Percentiles rank a stretch among this genome's conserved stretches.
Conservation (phyloP, 2,113 vertebrate species). For the Xyliphius kryptos region DNA sequence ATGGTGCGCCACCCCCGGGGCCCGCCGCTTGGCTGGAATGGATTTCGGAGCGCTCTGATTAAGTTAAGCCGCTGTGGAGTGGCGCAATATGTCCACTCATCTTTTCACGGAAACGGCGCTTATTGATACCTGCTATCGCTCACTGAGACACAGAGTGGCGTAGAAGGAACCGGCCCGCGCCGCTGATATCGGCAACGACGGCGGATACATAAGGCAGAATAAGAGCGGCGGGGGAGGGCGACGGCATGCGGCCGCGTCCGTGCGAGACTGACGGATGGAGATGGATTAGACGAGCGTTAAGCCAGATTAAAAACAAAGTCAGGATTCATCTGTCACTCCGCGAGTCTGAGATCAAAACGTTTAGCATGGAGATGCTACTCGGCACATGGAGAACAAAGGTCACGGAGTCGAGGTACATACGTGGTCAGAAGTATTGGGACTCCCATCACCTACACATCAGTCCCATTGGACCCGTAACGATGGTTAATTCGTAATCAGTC, state of each 20-base stretch:
- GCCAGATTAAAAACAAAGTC: background rate
- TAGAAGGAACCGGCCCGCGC: background rate
- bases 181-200: slow-evolving; percentile 2
- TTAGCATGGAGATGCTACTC: background rate
- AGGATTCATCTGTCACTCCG: background rate
- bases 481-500: too few relatives aligned
- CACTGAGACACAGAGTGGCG: slow-evolving; percentile 17
- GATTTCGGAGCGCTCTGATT: slow-evolving; percentile 40
- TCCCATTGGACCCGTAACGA: too few relatives aligned
- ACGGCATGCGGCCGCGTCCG: background rate
- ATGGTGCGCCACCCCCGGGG: slow-evolving; percentile 24
- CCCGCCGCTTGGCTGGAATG: slow-evolving; percentile 19
- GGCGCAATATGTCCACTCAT: slow-evolving; percentile 39
- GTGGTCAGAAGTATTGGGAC: too few relatives aligned
- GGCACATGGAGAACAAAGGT: background rate
- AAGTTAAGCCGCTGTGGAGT: slow-evolving; percentile 35
- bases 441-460: too few relatives aligned
- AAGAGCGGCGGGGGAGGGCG: background rate
- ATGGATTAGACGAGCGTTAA: background rate
- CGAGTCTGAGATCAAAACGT: background rate
- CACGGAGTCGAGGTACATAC: background rate
- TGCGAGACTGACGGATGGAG: background rate
- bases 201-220: slow-evolving; percentile 10
- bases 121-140: slow-evolving; percentile 34
- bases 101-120: slow-evolving; percentile 16